A percentile compares a stretch with the other conserved stretches of the same genome.
These are phyloP conservation scores for Danio aesculapii DNA, from an alignment of 2,797 vertebrate genomes.

Conservation along the genomic window DNA sequence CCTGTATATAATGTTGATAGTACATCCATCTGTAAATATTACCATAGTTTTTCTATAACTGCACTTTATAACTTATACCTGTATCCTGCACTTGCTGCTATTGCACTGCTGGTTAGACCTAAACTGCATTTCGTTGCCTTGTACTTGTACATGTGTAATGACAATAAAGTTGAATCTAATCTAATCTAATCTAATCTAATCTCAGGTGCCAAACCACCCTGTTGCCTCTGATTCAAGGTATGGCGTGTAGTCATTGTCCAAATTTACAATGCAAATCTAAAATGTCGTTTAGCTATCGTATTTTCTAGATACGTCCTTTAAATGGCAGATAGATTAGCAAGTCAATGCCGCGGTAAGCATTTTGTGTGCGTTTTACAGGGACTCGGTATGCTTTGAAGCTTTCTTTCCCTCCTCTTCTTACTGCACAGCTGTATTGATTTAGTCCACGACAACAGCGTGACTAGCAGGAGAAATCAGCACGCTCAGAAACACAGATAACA, in stretches of 20 bases:
- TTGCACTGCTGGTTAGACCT: no score
- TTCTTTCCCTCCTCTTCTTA: slow-evolving; percentile 61
- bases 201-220: background rate
- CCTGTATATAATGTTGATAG: no score
- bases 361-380: slow-evolving; percentile 54
- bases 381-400: slow-evolving; percentile 81
- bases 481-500: slow-evolving; percentile 45
- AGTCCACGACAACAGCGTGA: slow-evolving; percentile 77
- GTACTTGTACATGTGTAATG: no score
- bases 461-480: slow-evolving; percentile 79
- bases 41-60: no score
- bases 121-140: no score
- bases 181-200: no score
- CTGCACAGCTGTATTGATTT: slow-evolving; percentile 82
- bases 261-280: background rate
- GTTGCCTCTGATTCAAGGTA: background rate
- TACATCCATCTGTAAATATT: no score
- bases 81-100: no score
- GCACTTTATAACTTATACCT: no score
- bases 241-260: background rate
- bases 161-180: no score
- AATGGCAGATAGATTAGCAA: slow-evolving; percentile 23
- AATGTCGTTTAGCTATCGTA: background rate
- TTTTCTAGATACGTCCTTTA: background rate
- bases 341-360: background rate